phyloP scores from a whole-genome alignment of 2,797 vertebrate genomes.

The Coendou prehensilis region DNA sequence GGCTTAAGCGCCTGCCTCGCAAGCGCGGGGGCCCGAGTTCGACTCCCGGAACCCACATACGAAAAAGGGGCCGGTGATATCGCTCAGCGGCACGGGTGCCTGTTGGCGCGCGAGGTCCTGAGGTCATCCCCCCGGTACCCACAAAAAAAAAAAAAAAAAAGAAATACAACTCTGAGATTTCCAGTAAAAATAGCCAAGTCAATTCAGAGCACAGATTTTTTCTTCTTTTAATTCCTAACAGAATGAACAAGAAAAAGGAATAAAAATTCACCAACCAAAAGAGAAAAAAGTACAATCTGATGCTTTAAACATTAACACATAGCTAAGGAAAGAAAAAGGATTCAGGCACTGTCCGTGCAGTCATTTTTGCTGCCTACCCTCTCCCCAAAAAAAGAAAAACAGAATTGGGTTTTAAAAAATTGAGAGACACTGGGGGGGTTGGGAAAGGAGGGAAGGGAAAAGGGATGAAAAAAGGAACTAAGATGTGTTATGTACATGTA shows the following conservation, averaged over 20 bases:
- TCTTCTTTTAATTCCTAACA: slow-evolving; percentile 17
- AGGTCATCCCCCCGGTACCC: too few relatives aligned
- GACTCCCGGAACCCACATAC: too few relatives aligned
- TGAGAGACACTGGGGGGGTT: neutral
- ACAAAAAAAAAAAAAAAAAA: too few relatives aligned
- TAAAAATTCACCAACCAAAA: neutral
- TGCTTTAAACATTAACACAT: neutral
- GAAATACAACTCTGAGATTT: neutral
- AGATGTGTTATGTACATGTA: neutral
- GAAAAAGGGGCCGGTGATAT: too few relatives aligned
- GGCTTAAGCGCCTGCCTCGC: too few relatives aligned
- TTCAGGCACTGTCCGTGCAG: neutral
- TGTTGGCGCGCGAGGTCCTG: too few relatives aligned
- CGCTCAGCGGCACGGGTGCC: too few relatives aligned
- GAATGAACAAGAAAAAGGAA: neutral
- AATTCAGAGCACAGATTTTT: neutral
- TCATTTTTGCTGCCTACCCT: neutral
- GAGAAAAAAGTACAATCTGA: neutral
- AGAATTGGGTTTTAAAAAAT: neutral
- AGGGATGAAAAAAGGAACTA: neutral
- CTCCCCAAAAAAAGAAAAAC: too few relatives aligned
- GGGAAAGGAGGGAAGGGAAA: neutral
- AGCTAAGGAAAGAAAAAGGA: slow-evolving; percentile 13
- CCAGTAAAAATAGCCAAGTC: neutral
- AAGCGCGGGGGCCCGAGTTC: too few relatives aligned